These are phyloP conservation scores for Camponotus pennsylvanicus DNA, from an alignment of 1,140 invertebrate species.

Conservation along the genomic window DNA sequence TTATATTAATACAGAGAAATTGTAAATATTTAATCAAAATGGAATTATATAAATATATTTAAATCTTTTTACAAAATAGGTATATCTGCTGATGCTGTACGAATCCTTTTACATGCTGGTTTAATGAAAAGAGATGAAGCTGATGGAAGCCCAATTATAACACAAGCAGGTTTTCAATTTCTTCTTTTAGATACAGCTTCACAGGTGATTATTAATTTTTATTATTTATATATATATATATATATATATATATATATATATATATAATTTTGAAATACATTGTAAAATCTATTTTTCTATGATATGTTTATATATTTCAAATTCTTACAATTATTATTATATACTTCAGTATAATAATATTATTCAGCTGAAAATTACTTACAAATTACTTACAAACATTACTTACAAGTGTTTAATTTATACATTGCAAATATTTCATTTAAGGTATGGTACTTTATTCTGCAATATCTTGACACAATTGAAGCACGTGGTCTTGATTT, in stretches of 20 bases:
- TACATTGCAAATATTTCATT: slow-evolving; percentile 66
- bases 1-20: slow-evolving; percentile 12
- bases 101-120: slow-evolving; percentile 96
- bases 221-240: not conserved
- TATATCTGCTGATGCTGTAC: slow-evolving; percentile 96
- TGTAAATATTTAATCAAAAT: not conserved
- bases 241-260: too few species aligned
- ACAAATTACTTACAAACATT: too few species aligned
- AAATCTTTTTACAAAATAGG: slow-evolving; percentile 79
- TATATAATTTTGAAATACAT: too few species aligned
- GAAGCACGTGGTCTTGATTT: slow-evolving; percentile 94
- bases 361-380: slow-evolving; percentile 7
- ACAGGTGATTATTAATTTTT: slow-evolving; percentile 87
- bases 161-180: slow-evolving; percentile 98
- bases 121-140: slow-evolving; percentile 96
- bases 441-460: slow-evolving; percentile 97
- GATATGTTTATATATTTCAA: too few species aligned
- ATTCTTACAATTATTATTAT: not conserved
- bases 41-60: not conserved
- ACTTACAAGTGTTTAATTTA: not conserved
- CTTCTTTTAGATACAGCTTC: slow-evolving; percentile 96
- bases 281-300: too few species aligned
- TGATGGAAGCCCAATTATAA: slow-evolving; percentile 95
- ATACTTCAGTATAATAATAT: slow-evolving; percentile 7
- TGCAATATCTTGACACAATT: slow-evolving; percentile 97